Conservation (phyloP, 2,888 invertebrate genomes). For the Pachydiplax longipennis region DNA sequence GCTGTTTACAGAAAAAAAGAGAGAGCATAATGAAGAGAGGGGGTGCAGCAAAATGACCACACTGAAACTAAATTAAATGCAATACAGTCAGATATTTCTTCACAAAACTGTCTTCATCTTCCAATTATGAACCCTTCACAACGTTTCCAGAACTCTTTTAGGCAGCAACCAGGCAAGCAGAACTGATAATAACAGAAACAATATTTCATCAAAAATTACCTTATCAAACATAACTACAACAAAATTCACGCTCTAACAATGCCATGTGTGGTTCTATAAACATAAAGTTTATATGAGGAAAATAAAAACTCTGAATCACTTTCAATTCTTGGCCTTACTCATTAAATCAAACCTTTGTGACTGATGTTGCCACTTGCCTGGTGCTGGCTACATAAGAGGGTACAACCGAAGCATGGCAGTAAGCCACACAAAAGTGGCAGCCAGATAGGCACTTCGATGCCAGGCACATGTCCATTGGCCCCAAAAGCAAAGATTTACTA, state of each 20-base stretch:
- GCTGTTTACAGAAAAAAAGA: neutral
- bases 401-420: slow-evolving; percentile 30
- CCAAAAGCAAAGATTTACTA: slow-evolving; percentile 13
- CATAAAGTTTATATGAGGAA: neutral
- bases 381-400: neutral
- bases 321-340: neutral
- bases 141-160: neutral
- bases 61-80: slow-evolving; percentile 23
- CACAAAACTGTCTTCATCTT: neutral
- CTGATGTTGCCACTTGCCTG: neutral
- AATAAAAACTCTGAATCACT: neutral
- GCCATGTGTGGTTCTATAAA: neutral
- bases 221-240: neutral
- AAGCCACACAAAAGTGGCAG: neutral
- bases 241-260: neutral
- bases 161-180: neutral
- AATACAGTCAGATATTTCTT: neutral
- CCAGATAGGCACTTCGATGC: slow-evolving; percentile 38
- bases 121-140: neutral
- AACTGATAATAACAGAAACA: neutral
- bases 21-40: slow-evolving; percentile 7
- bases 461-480: slow-evolving; percentile 42
- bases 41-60: neutral
- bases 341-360: neutral
- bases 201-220: neutral